These are phyloP conservation scores for Crotalus viridis DNA, from an alignment of 2,113 vertebrate species.

Conservation along the genomic window DNA sequence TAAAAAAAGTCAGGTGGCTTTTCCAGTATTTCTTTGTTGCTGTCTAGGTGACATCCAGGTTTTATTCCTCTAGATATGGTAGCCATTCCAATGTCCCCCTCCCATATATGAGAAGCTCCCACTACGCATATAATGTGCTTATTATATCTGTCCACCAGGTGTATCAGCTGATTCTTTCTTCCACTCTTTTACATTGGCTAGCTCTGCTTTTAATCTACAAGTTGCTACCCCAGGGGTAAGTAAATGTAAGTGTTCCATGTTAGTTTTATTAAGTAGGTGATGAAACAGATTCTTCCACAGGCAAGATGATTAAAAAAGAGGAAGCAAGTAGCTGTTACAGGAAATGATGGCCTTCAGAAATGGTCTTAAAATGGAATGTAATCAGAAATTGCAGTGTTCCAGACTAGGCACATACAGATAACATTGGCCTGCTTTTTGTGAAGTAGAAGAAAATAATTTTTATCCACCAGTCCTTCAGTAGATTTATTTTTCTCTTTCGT, in stretches of 20 bases:
- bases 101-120: accelerated
- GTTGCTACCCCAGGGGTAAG: constrained; percentile 94
- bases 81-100: not conserved
- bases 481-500: not conserved
- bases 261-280: not conserved
- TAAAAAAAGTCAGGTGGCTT: not conserved
- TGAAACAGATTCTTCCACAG: not conserved
- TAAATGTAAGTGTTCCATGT: not conserved
- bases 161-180: constrained; percentile 90
- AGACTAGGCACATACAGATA: not conserved
- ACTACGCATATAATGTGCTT: accelerated
- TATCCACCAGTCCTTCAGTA: not conserved
- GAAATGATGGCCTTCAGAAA: not conserved
- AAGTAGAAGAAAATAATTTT: not conserved
- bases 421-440: not conserved
- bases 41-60: not conserved
- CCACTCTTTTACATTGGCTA: constrained; percentile 85
- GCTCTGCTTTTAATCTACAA: constrained; percentile 87
- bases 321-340: not conserved
- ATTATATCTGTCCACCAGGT: constrained; percentile 68
- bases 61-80: not conserved
- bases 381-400: not conserved
- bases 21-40: not conserved
- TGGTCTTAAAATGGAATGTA: not conserved
- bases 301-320: not conserved